Evolutionary conservation across 2,888 invertebrate genomes (phyloP).

Genomic region (Nephrocerus scutellatus): DNA sequence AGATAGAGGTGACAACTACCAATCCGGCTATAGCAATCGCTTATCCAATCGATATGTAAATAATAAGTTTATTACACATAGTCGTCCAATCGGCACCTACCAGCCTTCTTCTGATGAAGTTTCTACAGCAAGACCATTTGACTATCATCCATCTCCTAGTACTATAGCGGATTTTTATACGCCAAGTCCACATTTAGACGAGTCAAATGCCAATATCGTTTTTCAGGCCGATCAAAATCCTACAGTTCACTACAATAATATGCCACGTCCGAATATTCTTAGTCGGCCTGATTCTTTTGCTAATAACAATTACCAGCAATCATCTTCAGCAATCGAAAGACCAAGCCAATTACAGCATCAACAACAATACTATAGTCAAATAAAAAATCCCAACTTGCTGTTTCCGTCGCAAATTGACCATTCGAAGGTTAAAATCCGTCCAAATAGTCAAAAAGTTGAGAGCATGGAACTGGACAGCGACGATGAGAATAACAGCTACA

Average conservation of each 20-base stretch:
- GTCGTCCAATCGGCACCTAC: slow-evolving; percentile 10
- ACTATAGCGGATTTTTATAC: slow-evolving; percentile 37
- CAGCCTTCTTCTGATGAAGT: slow-evolving; percentile 28
- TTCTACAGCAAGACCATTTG: slow-evolving; percentile 29
- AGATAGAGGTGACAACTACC: slow-evolving; percentile 13
- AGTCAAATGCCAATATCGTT: slow-evolving; percentile 38
- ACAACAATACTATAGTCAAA: slow-evolving; percentile 2
- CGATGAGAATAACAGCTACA: too few relatives aligned
- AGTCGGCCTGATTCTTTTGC: slow-evolving; percentile 11
- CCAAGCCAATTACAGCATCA: slow-evolving; percentile 6
- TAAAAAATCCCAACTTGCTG: slow-evolving; percentile 15
- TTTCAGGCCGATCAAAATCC: slow-evolving; percentile 37
- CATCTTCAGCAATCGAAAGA: neutral
- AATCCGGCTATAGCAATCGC: slow-evolving; percentile 13
- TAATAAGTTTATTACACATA: slow-evolving; percentile 23
- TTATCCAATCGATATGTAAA: slow-evolving; percentile 13
- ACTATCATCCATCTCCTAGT: slow-evolving; percentile 30
- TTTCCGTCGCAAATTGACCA: slow-evolving; percentile 31
- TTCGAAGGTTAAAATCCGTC: slow-evolving; percentile 35
- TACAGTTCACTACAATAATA: slow-evolving; percentile 24
- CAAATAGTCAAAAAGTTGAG: slow-evolving; percentile 41
- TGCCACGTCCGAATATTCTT: slow-evolving; percentile 26
- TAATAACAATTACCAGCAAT: neutral
- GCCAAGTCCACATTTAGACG: slow-evolving; percentile 40
- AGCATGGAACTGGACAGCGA: slow-evolving; percentile 30